Evolutionary conservation across 1,140 invertebrate genomes (phyloP).

Genomic region (Drosophila bocqueti): DNA sequence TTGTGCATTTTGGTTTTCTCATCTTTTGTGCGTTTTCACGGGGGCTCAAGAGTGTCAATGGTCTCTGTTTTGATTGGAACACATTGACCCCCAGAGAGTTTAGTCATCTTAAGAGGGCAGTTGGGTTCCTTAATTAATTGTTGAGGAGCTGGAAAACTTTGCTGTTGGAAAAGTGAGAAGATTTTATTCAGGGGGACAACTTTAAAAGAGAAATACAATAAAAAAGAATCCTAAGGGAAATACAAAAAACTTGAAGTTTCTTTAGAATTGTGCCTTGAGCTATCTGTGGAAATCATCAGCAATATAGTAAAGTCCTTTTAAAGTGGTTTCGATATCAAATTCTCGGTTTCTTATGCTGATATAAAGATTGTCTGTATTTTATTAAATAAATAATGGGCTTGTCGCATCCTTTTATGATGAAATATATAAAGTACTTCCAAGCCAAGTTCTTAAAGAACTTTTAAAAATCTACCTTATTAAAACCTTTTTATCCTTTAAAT

Average conservation of each 20-base stretch:
- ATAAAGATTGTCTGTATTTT: background rate
- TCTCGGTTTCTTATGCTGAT: background rate
- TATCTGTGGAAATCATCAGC: no score
- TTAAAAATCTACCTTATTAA: background rate
- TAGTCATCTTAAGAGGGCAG: constrained; percentile 34
- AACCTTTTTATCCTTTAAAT: background rate
- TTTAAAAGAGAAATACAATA: background rate
- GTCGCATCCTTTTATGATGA: no score
- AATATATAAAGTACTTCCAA: no score
- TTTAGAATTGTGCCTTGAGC: background rate
- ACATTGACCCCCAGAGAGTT: constrained; percentile 63
- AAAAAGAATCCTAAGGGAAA: constrained; percentile 3
- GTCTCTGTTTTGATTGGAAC: constrained; percentile 48
- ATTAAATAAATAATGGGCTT: background rate
- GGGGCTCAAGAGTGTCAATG: constrained; percentile 36
- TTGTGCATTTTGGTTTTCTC: constrained; percentile 29
- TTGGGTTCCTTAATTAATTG: constrained; percentile 40
- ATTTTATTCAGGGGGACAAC: background rate
- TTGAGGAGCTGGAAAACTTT: background rate
- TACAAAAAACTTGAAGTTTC: background rate
- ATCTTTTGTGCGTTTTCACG: constrained; percentile 38
- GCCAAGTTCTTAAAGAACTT: background rate
- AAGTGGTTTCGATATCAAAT: background rate
- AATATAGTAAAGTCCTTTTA: background rate
- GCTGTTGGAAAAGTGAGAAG: background rate